phyloP scores from a whole-genome alignment of 1,140 invertebrate species.

The Galleria mellonella region DNA sequence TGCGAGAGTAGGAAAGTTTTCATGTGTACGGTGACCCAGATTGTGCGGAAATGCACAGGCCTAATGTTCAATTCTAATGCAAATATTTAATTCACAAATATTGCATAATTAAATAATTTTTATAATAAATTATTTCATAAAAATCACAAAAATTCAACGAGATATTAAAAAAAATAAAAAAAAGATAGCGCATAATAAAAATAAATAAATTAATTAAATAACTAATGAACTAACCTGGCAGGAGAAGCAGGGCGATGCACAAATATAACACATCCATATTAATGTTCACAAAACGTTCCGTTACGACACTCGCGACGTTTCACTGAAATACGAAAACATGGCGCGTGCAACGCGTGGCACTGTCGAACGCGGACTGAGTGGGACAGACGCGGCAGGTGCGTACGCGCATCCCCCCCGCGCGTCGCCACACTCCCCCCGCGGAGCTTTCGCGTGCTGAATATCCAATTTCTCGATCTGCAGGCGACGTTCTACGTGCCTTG shows the following conservation, averaged over 20 bases:
- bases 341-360: constrained; percentile 23
- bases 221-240: constrained; percentile 30
- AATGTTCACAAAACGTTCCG: constrained; percentile 34
- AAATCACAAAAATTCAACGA: not conserved
- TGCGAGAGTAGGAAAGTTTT: too few species aligned
- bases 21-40: too few species aligned
- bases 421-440: constrained; percentile 8
- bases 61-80: not conserved
- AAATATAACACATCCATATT: constrained; percentile 49
- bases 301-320: constrained; percentile 43
- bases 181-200: not conserved
- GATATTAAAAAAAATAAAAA: not conserved
- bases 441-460: constrained; percentile 36
- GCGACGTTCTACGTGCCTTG: not conserved
- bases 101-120: not conserved
- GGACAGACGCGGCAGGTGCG: constrained; percentile 30
- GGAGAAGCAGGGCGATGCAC: constrained; percentile 24
- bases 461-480: constrained; percentile 36
- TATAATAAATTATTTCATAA: not conserved
- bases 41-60: too few species aligned
- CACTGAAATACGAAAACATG: constrained; percentile 26
- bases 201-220: not conserved
- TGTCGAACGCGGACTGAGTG: constrained; percentile 32
- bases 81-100: not conserved
- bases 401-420: constrained; percentile 21